Conservation (phyloP, 2,888 invertebrate genomes). For the Lepidonotus clava region DNA sequence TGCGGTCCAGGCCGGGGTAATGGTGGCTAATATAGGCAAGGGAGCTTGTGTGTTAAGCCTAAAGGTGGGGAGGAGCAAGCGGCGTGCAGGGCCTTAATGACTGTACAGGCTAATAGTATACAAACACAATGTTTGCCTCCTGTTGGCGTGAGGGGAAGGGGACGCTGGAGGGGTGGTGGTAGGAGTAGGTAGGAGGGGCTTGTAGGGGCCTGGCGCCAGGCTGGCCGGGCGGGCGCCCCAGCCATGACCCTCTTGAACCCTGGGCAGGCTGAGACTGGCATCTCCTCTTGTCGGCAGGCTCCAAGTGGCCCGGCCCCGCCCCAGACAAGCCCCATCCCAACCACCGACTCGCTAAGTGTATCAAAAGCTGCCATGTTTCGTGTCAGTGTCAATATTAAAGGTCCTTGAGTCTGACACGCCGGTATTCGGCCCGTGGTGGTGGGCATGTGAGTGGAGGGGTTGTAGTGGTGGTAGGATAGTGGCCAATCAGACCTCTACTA, state of each 20-base stretch:
- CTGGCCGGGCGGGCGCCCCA: not conserved
- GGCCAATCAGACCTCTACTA: too few relatives aligned
- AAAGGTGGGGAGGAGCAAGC: not conserved
- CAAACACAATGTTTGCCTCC: slow-evolving; percentile 23
- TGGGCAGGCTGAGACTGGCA: slow-evolving; percentile 28
- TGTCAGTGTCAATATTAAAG: slow-evolving; percentile 39
- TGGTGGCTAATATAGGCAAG: too few relatives aligned
- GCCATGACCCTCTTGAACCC: slow-evolving; percentile 41
- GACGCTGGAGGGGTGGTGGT: not conserved
- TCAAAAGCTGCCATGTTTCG: not conserved
- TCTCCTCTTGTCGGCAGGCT: not conserved
- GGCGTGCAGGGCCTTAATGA: not conserved
- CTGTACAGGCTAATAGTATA: slow-evolving; percentile 25
- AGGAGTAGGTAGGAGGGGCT: not conserved
- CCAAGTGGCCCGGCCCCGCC: not conserved
- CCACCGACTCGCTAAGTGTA: slow-evolving; percentile 45
- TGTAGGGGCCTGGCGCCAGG: slow-evolving; percentile 19
- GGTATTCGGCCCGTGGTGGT: not conserved
- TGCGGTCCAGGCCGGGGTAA: too few relatives aligned
- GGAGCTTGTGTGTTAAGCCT: not conserved
- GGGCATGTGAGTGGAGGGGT: not conserved
- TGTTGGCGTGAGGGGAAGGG: not conserved
- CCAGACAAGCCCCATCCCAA: slow-evolving; percentile 28
- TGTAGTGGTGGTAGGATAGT: not conserved
- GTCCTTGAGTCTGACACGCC: slow-evolving; percentile 40